Percentiles rank a stretch among this genome's conserved stretches.
phyloP scores from a whole-genome alignment of 1,140 invertebrate genomes.

The Pseudomyrmex concolor region DNA sequence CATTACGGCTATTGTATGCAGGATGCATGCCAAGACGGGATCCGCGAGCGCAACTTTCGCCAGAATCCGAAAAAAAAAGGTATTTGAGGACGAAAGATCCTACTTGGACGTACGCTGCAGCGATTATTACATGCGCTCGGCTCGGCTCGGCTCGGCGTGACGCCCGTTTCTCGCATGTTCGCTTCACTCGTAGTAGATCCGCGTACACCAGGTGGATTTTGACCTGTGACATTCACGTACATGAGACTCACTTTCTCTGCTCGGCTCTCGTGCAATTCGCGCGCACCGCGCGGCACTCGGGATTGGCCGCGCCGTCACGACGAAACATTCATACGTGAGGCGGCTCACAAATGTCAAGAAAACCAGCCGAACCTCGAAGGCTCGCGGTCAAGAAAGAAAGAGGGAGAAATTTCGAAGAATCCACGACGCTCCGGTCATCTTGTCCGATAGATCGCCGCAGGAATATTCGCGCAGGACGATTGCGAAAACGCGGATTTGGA shows the following conservation, averaged over 20 bases:
- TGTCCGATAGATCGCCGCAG: constrained; percentile 15
- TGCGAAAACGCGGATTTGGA: constrained; percentile 27
- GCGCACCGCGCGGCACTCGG: constrained; percentile 43
- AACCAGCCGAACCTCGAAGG: constrained; percentile 55
- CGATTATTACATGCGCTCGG: constrained; percentile 31
- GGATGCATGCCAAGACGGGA: neutral
- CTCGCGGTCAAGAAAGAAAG: constrained; percentile 8
- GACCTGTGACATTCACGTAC: constrained; percentile 81
- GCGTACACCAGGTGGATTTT: constrained; percentile 70
- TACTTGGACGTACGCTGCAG: constrained; percentile 29
- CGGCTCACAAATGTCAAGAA: constrained; percentile 75
- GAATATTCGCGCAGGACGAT: constrained; percentile 11
- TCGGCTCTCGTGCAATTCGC: constrained; percentile 59
- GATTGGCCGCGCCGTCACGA: constrained; percentile 63
- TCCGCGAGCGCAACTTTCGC: constrained; percentile 40
- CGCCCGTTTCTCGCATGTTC: constrained; percentile 9
- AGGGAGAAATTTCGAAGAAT: constrained; percentile 50
- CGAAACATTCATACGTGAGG: constrained; percentile 68
- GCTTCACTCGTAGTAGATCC: constrained; percentile 62
- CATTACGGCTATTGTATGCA: neutral
- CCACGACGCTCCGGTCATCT: constrained; percentile 14
- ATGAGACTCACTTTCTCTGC: constrained; percentile 80
- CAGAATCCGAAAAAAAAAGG: constrained; percentile 57
- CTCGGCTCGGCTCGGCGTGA: neutral
- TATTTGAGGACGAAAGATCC: constrained; percentile 63